Evolutionary conservation across 1,140 invertebrate genomes (phyloP).

Genomic region (Diuraphis noxia): DNA sequence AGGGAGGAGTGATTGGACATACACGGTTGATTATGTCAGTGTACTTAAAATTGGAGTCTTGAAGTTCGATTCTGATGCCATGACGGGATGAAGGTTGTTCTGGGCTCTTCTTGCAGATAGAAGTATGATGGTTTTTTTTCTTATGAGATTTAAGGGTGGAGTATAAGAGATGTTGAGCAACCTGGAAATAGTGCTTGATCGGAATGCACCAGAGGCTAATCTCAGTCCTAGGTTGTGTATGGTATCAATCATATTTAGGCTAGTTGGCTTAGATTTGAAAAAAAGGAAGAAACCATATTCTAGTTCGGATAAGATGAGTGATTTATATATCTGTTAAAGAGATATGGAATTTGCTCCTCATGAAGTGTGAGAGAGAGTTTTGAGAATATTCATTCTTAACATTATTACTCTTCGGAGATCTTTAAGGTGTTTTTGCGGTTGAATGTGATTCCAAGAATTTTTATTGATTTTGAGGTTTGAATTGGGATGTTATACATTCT

Average conservation of each 20-base stretch:
- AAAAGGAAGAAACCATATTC: conserved; percentile 35
- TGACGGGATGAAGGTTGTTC: too few relatives aligned
- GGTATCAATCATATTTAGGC: not conserved
- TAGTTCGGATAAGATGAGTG: conserved; percentile 4
- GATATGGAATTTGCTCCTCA: conserved; percentile 28
- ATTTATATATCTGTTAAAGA: not conserved
- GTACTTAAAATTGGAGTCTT: too few relatives aligned
- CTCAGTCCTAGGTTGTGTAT: conserved; percentile 15
- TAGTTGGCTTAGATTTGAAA: not conserved
- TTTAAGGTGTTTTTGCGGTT: conserved; percentile 11
- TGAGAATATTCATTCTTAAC: too few relatives aligned
- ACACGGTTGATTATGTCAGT: too few relatives aligned
- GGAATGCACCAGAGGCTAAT: conserved; percentile 29
- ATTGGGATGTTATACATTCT: not conserved
- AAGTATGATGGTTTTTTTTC: not conserved
- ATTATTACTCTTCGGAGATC: not conserved
- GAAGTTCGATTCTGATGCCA: too few relatives aligned
- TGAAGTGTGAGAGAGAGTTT: not conserved
- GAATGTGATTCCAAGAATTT: conserved; percentile 52
- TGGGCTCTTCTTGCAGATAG: not conserved
- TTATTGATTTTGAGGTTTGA: not conserved
- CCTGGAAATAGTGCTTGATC: not conserved
- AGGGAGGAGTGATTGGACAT: too few relatives aligned
- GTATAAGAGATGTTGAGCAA: not conserved
- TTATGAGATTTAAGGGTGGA: not conserved